Evolutionary conservation across 2,113 vertebrate genomes (phyloP), one percentile per base, ranked within the genome.

Genomic region (Brachyistius frenatus): DNA sequence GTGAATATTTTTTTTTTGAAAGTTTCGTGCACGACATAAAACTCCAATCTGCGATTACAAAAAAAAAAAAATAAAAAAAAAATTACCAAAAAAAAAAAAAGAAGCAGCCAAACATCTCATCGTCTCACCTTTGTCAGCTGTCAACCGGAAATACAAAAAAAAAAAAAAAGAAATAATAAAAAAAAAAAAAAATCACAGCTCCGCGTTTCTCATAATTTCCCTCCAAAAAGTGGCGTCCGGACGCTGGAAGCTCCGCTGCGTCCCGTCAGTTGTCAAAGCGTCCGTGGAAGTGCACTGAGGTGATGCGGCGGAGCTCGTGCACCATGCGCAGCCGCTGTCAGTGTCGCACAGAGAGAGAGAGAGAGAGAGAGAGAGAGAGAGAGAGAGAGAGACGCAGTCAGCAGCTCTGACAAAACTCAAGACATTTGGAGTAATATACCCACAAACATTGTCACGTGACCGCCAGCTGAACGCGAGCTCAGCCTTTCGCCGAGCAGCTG

Each of bases 401-500:
- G 76, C 66, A 5, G 72, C 72, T 82, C 62, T 23, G 41, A n/a
- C 69, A 33, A 5, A 23, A 39, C 67, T 1, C 35, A 1, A 30
- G 15, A 81, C 78, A 75, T 86, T 55, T 53, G 78, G 46, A 65
- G 16, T 78, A 81, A 85, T 85, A 92, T 83, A 85, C 63, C 60
- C 71, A 70, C 76, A 85, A 85, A 81, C 85, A 90, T 58, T 47
- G 76, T 86, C 90, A 90, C 11, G 89, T 92, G 90, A 85, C 83
- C 74, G 54, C 79, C 77, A 79, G 84, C 79, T 85, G 78, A 36
- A 39, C 5, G 80, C 66, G 64, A 4, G 31, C n/a, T 16, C n/a
- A 31, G 41, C 32, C 5, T 23, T 23, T 23, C 10, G 83, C 37
- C 10, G 52, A 57, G 35, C 81, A 49, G 69, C 80, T 62, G 76